Evolutionary conservation across 2,113 vertebrate genomes (phyloP), one percentile per base, ranked within the genome.

Genomic region (Macrotis lagotis): DNA sequence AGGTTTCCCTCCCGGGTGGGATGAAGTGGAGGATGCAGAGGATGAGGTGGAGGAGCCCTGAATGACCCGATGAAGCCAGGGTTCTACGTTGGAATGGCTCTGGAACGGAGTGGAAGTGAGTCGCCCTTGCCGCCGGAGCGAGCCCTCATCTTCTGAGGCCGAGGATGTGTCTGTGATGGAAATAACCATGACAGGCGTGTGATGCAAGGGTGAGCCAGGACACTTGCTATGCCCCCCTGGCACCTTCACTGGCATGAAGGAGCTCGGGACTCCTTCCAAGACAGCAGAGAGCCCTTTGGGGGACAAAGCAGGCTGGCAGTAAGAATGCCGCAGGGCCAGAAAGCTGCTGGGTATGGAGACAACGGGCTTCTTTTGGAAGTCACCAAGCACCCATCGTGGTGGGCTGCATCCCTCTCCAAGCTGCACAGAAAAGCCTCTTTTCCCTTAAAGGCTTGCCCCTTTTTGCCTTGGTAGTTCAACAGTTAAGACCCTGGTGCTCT

Each of bases 31-130:
- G 37, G 99, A 99, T 95, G 99, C 99, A 48, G 99, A 99, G 97
- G 99, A 99, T 98, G 99, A 99, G 97, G 99, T 99, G 99, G 99
- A 99, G 95, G 99, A 99, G 98, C 99, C 99, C 99, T 99, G 99
- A 98, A 99, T 98, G 98, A 99, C 99, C 91, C 98, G 98, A 98
- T 99, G 99, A 98, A 99, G 99, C 99, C 99, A 99, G 99, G 99
- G 99, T 98, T 99, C 99, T 93, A 99, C 98, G 97, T 98, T 98
- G 94, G 99, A 98, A 98, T 99, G 98, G 98, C 98, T 98, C 98
- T 98, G 98, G 98, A 99, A 99, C 96, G 99, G 98, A 90, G 99
- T 99, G 97, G 99, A 99, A 98, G 99, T 96, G 97, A 99, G 98
- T 97, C 98, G 99, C 98, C 99, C 99, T 92, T 99, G 99, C 95